These are phyloP conservation scores for Cotesia chilonis DNA, from an alignment of 1,140 invertebrate genomes.

Conservation along the genomic window DNA sequence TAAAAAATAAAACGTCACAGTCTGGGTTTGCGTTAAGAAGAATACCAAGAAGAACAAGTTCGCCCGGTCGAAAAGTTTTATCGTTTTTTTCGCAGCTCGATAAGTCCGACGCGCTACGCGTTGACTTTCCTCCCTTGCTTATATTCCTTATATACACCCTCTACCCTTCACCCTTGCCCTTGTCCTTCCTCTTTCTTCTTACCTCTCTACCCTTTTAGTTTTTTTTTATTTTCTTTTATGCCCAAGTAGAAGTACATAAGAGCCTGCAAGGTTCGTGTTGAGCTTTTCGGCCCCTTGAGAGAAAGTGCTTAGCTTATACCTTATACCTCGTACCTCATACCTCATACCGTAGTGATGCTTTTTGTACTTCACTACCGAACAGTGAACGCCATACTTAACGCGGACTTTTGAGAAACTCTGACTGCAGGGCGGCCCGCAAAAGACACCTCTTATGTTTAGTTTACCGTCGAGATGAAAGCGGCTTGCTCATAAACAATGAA, in stretches of 20 bases:
- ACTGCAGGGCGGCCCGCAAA: background rate
- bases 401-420: background rate
- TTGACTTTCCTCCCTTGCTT: slow-evolving; percentile 1
- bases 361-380: too few relatives aligned
- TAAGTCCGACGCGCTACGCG: slow-evolving; percentile 23
- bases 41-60: slow-evolving; percentile 22
- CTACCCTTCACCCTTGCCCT: background rate
- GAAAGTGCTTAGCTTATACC: too few relatives aligned
- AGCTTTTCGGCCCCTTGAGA: slow-evolving; percentile 5
- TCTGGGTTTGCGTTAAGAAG: slow-evolving; percentile 10
- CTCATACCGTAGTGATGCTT: too few relatives aligned
- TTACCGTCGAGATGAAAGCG: slow-evolving; percentile 25
- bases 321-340: too few relatives aligned
- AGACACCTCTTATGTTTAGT: slow-evolving; percentile 18
- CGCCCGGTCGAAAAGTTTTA: slow-evolving; percentile 33
- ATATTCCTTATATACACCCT: background rate
- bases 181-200: slow-evolving; percentile 4
- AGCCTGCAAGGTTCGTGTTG: background rate
- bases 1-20: slow-evolving; percentile 22
- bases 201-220: slow-evolving; percentile 3
- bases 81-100: slow-evolving; percentile 33
- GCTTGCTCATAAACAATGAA: slow-evolving; percentile 36
- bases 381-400: too few relatives aligned
- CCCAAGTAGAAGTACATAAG: background rate
- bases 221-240: too few relatives aligned